phyloP scores from a whole-genome alignment of 2,797 vertebrate species.

The Scyliorhinus canicula region DNA sequence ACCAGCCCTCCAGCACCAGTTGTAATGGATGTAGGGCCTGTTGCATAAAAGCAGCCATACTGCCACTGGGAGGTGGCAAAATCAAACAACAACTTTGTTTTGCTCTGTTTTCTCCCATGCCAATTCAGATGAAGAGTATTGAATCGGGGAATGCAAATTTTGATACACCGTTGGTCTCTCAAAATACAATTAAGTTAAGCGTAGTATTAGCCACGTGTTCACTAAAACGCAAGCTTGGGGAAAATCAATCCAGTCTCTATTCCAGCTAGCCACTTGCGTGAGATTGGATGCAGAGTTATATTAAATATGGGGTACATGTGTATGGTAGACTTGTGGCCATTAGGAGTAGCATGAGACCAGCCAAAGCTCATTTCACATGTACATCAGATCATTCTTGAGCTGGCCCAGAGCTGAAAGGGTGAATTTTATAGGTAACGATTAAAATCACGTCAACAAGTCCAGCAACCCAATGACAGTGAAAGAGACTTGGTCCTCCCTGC shows the following conservation, averaged over 20 bases:
- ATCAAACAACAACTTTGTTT: background rate
- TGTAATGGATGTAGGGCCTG: background rate
- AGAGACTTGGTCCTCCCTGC: too few species aligned
- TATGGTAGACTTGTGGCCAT: background rate
- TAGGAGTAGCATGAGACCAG: background rate
- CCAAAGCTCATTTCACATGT: background rate
- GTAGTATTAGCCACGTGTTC: background rate
- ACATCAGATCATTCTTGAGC: background rate
- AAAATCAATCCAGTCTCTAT: background rate
- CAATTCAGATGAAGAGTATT: background rate
- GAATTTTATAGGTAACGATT: background rate
- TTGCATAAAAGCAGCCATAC: slow-evolving; percentile 13
- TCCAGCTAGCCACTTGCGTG: background rate
- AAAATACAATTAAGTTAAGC: background rate
- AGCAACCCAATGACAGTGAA: background rate
- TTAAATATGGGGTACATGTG: background rate
- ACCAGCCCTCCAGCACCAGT: background rate
- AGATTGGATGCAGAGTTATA: background rate
- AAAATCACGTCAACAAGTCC: background rate
- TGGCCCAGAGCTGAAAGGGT: background rate
- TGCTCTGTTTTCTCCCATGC: background rate
- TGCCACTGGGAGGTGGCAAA: background rate
- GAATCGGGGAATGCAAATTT: background rate
- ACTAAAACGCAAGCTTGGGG: background rate
- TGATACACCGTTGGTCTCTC: background rate